Evolutionary conservation across 53 echinoderm and acorn worm genomes (phyloP), one percentile per base, ranked within the genome.

Genomic region (Patiria pectinifera): DNA sequence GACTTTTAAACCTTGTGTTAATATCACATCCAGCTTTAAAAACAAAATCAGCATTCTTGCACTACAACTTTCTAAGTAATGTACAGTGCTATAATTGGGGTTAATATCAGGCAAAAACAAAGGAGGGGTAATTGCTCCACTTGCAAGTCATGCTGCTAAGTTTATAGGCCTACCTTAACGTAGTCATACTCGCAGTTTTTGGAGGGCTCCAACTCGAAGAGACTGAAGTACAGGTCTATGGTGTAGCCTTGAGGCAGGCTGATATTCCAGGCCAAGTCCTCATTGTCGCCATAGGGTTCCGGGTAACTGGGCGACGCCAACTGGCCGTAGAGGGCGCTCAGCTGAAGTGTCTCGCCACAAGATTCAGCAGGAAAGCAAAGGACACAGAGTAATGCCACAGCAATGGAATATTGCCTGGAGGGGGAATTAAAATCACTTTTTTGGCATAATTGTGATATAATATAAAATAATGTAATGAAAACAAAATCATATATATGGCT

Each of bases 181-280:
- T 72, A 95, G 75, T 95, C 95, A 93, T 95, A 95, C 88, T 90
- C 93, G 85, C 95, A 95, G 62, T 93, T 75, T 0, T 77, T 85
- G 44, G 93, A 93, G 15, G 82, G 69, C 45, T 95, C 95, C 7
- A 95, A 25, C 69, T 91, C 59, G 76, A 95, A 95, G n/a, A 87
- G 76, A 82, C 89, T 89, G 62, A 95, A 95, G 48, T 89, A 91
- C 58, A 95, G 85, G 46, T 81, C 85, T 77, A 93, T 79, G 48
- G 69, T 89, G 62, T 80, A 95, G 61, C 95, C 95, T 12, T 18
- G 53, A 13, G 93, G 95, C 13, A 91, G 83, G 11, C 62, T 92
- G 21, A 95, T 95, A 24, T 95, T 93, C 95, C 95, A 95, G 11
- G 58, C 48, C 48, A 18, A 25, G 49, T 95, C 86, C 18, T 62